A percentile compares a stretch with the other conserved stretches of the same genome.
phyloP scores from a whole-genome alignment of 2,113 vertebrate genomes.

The Grammomys surdaster region DNA sequence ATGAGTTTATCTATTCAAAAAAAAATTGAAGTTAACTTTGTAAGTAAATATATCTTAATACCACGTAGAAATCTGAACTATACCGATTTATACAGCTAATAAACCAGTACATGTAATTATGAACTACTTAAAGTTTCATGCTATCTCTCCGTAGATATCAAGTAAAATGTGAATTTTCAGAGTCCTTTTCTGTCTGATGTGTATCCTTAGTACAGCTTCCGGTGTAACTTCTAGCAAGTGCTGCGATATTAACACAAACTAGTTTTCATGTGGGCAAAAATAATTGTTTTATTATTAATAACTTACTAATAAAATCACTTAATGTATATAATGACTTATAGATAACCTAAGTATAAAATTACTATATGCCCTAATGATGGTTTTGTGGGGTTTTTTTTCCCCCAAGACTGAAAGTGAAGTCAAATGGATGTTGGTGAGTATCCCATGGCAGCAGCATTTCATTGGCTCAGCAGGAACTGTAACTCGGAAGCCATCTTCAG shows the following conservation, averaged over 20 bases:
- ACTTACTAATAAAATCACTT: background rate
- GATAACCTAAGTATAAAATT: conserved; percentile 38
- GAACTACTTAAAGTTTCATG: background rate
- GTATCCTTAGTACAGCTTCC: background rate
- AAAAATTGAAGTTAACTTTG: background rate
- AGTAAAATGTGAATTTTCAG: conserved; percentile 55
- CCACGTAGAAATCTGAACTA: background rate
- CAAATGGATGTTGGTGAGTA: conserved; percentile 24
- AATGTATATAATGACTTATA: background rate
- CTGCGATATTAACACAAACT: background rate
- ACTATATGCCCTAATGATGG: conserved; percentile 35
- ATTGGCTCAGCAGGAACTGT: background rate
- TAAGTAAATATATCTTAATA: background rate
- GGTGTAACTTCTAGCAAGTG: background rate
- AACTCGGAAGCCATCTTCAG: conserved; percentile 46
- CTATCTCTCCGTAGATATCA: background rate
- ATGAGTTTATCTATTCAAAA: background rate
- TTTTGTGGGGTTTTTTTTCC: conserved; percentile 71
- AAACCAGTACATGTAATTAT: conserved; percentile 20
- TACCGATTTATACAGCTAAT: background rate
- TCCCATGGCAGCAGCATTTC: background rate
- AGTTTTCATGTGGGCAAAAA: conserved; percentile 4
- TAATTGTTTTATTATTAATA: conserved; percentile 12
- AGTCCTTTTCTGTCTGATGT: background rate
- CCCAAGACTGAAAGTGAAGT: conserved; percentile 42